These are phyloP conservation scores for Gryllus bimaculatus DNA, from an alignment of 1,140 invertebrate species.

Conservation along the genomic window DNA sequence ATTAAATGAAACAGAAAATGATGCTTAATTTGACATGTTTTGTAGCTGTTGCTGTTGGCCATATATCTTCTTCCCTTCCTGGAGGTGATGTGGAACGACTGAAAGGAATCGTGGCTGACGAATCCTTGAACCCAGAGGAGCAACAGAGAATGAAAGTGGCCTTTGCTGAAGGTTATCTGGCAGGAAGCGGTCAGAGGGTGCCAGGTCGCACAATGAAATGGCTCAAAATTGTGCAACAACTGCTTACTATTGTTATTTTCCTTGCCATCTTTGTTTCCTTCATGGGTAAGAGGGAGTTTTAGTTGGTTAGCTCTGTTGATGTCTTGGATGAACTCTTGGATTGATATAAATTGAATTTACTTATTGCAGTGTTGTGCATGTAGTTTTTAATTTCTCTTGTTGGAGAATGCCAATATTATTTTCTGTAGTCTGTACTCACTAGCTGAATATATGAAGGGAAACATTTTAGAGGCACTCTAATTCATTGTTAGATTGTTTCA, in stretches of 20 bases:
- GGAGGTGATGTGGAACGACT: background rate
- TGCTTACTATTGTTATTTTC: constrained; percentile 64
- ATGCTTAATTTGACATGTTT: background rate
- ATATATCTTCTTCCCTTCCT: background rate
- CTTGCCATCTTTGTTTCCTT: constrained; percentile 65
- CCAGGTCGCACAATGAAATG: constrained; percentile 55
- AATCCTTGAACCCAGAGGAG: constrained; percentile 39
- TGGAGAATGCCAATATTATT: no score
- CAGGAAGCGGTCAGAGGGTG: constrained; percentile 46
- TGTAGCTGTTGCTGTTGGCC: background rate
- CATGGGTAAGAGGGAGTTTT: constrained; percentile 39
- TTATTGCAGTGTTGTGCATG: no score
- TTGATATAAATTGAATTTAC: no score
- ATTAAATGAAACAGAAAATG: no score
- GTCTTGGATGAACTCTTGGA: no score
- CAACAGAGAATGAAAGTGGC: constrained; percentile 70
- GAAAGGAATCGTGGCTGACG: constrained; percentile 31
- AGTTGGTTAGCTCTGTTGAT: no score
- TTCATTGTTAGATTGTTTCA: no score
- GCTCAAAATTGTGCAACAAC: constrained; percentile 56
- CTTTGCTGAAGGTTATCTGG: constrained; percentile 82
- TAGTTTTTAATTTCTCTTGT: no score
- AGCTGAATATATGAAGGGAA: no score
- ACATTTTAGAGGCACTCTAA: no score
- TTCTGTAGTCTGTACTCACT: no score